A percentile compares a stretch with the other conserved stretches of the same genome.
Conservation (phyloP, 64 coral and sea anemone genomes). For the Astreopora myriophthalma region DNA sequence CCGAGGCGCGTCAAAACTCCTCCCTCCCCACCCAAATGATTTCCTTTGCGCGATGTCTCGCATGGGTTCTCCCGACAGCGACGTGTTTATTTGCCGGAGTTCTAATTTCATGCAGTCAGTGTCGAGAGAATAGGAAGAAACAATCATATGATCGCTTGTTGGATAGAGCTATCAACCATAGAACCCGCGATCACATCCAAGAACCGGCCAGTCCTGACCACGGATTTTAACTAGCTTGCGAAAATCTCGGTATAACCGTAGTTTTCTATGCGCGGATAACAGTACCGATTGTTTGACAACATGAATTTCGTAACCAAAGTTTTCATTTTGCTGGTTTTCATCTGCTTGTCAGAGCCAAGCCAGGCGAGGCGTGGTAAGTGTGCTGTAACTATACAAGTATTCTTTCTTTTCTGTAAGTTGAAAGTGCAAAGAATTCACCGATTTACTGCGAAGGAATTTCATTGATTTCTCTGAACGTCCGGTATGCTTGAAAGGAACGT, state of each 20-base stretch:
- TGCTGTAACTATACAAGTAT: neutral
- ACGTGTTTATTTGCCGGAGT: neutral
- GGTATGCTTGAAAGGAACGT: too few species aligned
- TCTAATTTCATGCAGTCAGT: constrained; percentile 1
- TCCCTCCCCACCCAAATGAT: neutral
- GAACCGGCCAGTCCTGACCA: neutral
- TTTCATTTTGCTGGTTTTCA: neutral
- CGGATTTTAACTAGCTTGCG: neutral
- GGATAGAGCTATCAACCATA: neutral
- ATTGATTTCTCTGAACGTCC: neutral
- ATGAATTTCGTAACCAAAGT: constrained; percentile 31
- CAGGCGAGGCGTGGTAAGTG: neutral
- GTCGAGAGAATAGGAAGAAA: neutral
- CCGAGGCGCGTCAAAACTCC: neutral
- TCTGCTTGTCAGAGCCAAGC: constrained; percentile 10
- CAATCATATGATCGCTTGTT: neutral
- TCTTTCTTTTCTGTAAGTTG: neutral
- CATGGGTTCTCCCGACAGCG: neutral
- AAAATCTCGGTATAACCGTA: too few species aligned
- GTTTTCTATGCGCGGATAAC: too few species aligned
- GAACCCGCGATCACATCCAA: neutral
- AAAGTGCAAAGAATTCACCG: neutral
- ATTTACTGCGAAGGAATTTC: constrained; percentile 31
- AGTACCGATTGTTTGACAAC: neutral
- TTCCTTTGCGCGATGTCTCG: constrained; percentile 22